These are phyloP conservation scores for Chrysolina oricalcia DNA, from an alignment of 2,888 invertebrate genomes.

Conservation along the genomic window DNA sequence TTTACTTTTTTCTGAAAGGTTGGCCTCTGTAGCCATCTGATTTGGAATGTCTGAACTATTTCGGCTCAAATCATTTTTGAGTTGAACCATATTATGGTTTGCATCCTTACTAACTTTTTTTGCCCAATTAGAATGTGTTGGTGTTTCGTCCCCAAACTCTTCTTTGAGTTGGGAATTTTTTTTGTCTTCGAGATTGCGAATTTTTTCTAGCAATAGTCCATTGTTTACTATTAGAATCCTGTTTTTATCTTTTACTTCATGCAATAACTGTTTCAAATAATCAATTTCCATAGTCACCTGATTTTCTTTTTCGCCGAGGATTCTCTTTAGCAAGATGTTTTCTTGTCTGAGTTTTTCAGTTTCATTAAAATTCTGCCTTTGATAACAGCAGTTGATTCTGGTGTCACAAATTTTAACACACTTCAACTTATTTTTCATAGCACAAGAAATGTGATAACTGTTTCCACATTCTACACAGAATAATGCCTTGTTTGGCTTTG, in stretches of 20 bases:
- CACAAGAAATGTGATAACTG: constrained; percentile 17
- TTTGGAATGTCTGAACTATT: constrained; percentile 5
- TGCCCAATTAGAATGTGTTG: background rate
- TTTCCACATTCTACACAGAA: constrained; percentile 22
- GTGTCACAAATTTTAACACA: constrained; percentile 22
- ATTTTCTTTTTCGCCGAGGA: constrained; percentile 15
- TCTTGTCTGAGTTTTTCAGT: constrained; percentile 3
- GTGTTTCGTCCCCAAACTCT: constrained; percentile 4
- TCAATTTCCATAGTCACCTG: constrained; percentile 26
- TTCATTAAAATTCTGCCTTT: constrained; percentile 2
- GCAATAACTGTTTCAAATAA: constrained; percentile 12
- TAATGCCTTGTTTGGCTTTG: constrained; percentile 18
- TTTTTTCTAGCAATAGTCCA: constrained; percentile 24
- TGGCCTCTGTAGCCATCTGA: constrained; percentile 9
- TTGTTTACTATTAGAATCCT: constrained; percentile 8
- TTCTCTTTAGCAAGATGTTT: constrained; percentile 5
- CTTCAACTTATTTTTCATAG: constrained; percentile 27
- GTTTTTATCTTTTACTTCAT: constrained; percentile 23
- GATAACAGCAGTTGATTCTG: constrained; percentile 28
- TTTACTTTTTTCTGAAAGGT: background rate
- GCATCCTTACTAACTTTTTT: too few species aligned
- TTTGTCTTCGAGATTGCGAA: background rate
- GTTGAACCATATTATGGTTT: background rate
- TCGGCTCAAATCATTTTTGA: background rate
- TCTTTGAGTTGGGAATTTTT: background rate